phyloP scores from a whole-genome alignment of 2,797 vertebrate genomes.

The Hapalemur alaotrensis region DNA sequence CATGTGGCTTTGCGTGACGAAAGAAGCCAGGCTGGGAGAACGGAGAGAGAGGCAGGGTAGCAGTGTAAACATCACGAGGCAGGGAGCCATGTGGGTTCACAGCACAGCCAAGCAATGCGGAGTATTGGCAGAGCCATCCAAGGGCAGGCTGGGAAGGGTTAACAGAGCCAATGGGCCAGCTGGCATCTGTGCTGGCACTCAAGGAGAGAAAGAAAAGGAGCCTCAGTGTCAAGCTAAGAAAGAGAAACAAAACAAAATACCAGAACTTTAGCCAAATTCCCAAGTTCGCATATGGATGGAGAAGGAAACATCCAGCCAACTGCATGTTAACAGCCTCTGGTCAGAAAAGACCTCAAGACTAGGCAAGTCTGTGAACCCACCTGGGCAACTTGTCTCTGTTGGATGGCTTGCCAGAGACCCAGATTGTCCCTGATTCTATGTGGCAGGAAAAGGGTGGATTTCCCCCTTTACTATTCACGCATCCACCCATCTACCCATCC shows the following conservation, averaged over 20 bases:
- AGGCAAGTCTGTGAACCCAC: conserved; percentile 2
- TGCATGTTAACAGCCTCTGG: conserved; percentile 3
- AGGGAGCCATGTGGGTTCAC: conserved; percentile 62
- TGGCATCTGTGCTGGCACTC: conserved; percentile 73
- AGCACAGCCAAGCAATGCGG: conserved; percentile 56
- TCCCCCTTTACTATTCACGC: background rate
- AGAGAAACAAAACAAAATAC: conserved; percentile 78
- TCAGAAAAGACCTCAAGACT: conserved; percentile 40
- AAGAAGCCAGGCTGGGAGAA: conserved; percentile 25
- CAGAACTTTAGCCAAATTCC: conserved; percentile 68
- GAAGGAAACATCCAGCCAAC: conserved; percentile 48
- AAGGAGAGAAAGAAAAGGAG: conserved; percentile 67
- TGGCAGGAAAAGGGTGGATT: background rate
- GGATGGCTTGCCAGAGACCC: background rate
- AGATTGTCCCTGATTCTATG: background rate
- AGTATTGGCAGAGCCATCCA: conserved; percentile 51
- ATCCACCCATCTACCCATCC: background rate
- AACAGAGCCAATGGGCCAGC: conserved; percentile 70
- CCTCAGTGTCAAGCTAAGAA: conserved; percentile 69
- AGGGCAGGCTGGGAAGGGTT: conserved; percentile 70
- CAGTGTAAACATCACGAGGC: conserved; percentile 55
- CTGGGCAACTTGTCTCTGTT: conserved; percentile 23
- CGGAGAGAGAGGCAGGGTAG: conserved; percentile 30
- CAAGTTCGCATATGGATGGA: conserved; percentile 39
- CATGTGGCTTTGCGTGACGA: background rate